A percentile compares a stretch with the other conserved stretches of the same genome.
Conservation (phyloP, 1,140 invertebrate genomes). For the Anastrepha ludens region DNA sequence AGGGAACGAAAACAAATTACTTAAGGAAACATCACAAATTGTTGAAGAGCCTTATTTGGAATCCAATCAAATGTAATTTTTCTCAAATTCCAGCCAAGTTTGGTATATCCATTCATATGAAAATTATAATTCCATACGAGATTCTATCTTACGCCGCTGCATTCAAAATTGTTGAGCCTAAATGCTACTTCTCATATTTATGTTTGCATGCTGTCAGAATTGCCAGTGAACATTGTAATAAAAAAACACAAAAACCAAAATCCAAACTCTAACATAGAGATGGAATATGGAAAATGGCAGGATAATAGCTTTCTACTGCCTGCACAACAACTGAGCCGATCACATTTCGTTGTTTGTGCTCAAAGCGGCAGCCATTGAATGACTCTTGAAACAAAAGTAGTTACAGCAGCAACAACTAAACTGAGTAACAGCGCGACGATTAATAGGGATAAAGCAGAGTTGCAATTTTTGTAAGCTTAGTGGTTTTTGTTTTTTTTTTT, state of each 20-base stretch:
- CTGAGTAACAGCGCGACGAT: background rate
- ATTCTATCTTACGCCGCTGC: background rate
- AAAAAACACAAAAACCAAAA: background rate
- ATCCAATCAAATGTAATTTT: too few relatives aligned
- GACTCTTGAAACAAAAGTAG: too few relatives aligned
- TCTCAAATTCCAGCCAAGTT: too few relatives aligned
- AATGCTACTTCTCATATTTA: background rate
- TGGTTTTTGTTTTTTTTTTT: background rate
- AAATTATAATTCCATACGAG: too few relatives aligned
- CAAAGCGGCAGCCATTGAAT: too few relatives aligned
- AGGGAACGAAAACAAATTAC: too few relatives aligned
- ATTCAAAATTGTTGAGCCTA: background rate
- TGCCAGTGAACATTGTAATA: background rate
- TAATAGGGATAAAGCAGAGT: background rate
- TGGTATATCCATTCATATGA: too few relatives aligned
- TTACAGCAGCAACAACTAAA: background rate
- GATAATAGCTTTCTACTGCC: slow-evolving; percentile 3
- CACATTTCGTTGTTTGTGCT: background rate
- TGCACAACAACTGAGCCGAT: background rate
- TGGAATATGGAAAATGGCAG: background rate
- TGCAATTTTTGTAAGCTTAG: background rate
- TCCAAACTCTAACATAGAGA: too few relatives aligned
- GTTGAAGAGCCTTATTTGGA: too few relatives aligned
- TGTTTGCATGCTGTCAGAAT: background rate
- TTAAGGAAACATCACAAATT: too few relatives aligned